These are phyloP conservation scores for Bilobella aurantiaca DNA, from an alignment of 1,140 invertebrate genomes.

Conservation along the genomic window DNA sequence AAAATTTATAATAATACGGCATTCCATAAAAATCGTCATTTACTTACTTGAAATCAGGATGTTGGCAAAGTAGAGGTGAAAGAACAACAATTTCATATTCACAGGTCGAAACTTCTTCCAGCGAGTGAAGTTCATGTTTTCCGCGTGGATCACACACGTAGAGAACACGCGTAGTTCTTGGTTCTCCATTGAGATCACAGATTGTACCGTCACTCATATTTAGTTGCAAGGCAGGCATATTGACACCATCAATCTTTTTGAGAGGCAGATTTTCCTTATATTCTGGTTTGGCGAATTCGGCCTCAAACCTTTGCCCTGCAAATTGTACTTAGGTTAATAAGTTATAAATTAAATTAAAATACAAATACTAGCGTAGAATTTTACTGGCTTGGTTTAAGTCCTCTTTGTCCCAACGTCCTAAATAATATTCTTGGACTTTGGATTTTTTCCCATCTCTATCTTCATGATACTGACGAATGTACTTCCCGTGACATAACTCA, in stretches of 20 bases:
- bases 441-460: constrained; percentile 75
- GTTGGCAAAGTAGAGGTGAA: constrained; percentile 70
- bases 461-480: constrained; percentile 88
- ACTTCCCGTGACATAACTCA: constrained; percentile 84
- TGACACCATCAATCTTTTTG: constrained; percentile 73
- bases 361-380: constrained; percentile 3
- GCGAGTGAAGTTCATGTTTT: constrained; percentile 82
- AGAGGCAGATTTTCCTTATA: constrained; percentile 39
- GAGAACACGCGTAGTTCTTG: constrained; percentile 58
- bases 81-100: constrained; percentile 85
- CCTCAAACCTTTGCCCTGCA: constrained; percentile 25
- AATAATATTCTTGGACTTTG: constrained; percentile 67
- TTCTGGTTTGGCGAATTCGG: constrained; percentile 22
- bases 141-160: constrained; percentile 75
- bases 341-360: constrained; percentile 2
- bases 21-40: neutral
- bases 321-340: neutral
- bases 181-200: constrained; percentile 82
- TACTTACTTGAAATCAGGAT: constrained; percentile 70
- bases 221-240: constrained; percentile 71
- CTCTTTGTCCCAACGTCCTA: constrained; percentile 59
- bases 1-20: neutral
- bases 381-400: constrained; percentile 44
- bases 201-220: constrained; percentile 56
- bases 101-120: constrained; percentile 87